Evolutionary conservation across 2,888 invertebrate species (phyloP).

Genomic region (Lycia hirtaria): DNA sequence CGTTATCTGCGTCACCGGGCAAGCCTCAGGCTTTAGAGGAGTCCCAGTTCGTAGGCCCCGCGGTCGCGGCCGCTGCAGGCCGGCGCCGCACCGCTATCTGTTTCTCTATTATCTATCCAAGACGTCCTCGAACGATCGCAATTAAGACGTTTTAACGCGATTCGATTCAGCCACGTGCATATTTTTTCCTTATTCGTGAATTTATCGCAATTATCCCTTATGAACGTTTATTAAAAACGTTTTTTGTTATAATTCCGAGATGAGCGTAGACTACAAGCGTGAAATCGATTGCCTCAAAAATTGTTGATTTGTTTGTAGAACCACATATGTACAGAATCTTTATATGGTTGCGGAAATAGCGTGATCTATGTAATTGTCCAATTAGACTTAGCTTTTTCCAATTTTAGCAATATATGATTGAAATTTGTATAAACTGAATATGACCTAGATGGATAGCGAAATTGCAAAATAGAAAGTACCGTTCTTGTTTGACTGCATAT

Average conservation of each 20-base stretch:
- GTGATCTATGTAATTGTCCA: conserved; percentile 57
- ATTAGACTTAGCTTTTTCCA: conserved; percentile 54
- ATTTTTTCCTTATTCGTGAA: conserved; percentile 77
- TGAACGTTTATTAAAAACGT: conserved; percentile 71
- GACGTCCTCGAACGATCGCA: conserved; percentile 72
- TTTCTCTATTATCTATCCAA: conserved; percentile 62
- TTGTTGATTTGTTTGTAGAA: conserved; percentile 50
- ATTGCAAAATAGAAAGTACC: conserved; percentile 36
- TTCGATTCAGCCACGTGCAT: conserved; percentile 81
- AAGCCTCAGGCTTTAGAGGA: neutral
- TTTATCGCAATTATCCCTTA: conserved; percentile 78
- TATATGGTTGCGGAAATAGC: conserved; percentile 51
- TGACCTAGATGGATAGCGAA: conserved; percentile 41
- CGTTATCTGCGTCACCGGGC: neutral
- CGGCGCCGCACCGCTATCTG: conserved; percentile 11
- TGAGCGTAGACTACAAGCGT: conserved; percentile 67
- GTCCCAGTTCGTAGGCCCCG: neutral
- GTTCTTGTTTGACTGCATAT: neutral
- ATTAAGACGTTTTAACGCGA: conserved; percentile 81
- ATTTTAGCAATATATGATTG: conserved; percentile 35
- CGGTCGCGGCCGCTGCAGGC: conserved; percentile 5
- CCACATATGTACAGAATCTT: conserved; percentile 41
- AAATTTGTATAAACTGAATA: conserved; percentile 44
- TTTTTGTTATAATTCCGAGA: conserved; percentile 68
- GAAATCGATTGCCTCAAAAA: conserved; percentile 68